Evolutionary conservation across 2,113 vertebrate genomes (phyloP), one percentile per base, ranked within the genome.

Genomic region (Pantherophis guttatus): DNA sequence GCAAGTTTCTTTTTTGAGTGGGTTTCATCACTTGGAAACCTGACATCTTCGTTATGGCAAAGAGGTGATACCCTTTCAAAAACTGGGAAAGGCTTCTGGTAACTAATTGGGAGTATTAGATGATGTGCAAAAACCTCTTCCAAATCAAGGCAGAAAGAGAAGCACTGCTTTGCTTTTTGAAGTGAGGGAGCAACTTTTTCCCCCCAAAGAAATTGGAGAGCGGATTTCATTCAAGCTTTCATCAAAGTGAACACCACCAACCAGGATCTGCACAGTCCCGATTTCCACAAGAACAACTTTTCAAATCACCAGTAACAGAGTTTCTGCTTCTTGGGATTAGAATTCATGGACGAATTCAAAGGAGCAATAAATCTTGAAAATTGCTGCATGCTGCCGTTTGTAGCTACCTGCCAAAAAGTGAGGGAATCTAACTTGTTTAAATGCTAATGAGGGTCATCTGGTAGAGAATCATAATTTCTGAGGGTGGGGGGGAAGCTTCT

Each of bases 391-490:
- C 26, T 52, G 39, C 86, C 26, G 57, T 88, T 91, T 52, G 44
- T 62, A 89, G 90, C 53, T 54, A 91, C 29, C 65, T 39, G 53
- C 52, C 44, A 29, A 62, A 85, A 91, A 85, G 3, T 21, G 5
- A 39, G 50, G 55, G 26, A 48, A 86, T 62, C 59, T 44, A 91
- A 91, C 44, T 91, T 85, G 65, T 89, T 93, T 93, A 91, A 93
- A 88, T 93, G 87, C 90, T 91, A 93, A 93, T 65, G 85, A 70
- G 58, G 52, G 12, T 48, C 23, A 39, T 93, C 52, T 21, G 21
- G 52, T 33, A 21, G 12, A 15, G 24, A 94, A 17, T 70, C 21
- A 58, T 19, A 39, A 70, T 29, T 39, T 21, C 54, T 24, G 24
- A 12, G 12, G 70, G 5, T n/a, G 5, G 54, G 6, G 0, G 0